Evolutionary conservation across 2,888 invertebrate species (phyloP), one percentile per base, ranked within the genome.

Genomic region (Baronia brevicornis): DNA sequence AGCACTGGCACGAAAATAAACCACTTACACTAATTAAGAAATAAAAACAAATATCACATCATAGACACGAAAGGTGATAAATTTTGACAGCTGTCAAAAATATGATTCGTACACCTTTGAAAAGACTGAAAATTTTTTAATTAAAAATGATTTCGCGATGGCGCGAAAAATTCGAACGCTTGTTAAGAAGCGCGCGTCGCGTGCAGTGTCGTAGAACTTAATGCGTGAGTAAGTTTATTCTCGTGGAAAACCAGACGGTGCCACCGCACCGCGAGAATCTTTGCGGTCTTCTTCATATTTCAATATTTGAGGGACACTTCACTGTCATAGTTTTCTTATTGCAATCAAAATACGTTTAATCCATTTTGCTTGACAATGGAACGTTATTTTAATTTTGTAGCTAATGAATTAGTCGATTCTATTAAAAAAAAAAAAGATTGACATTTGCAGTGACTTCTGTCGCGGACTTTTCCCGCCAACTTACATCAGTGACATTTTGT

Each of bases 151-250:
- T 53, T 66, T 66, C 62, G 67, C 70, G 67, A 35, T 46, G 48
- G 54, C 69, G 74, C 68, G 72, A 69, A 71, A 64, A 52, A 54
- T 65, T 59, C 57, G 44, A 60, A 62, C 72, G 73, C 69, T 66
- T 60, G 43, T 31, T 41, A 53, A 55, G 60, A 66, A 57, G 67
- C 77, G 78, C 64, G 78, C 77, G 78, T 71, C 77, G 77, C 77
- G 74, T 71, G 73, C 66, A 43, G 44, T 49, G 62, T 45, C 68
- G 61, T 42, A 44, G 57, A 54, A 61, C 68, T 61, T 54, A 72
- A 71, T 78, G 77, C 64, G 65, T 63, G 64, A 48, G 58, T 57
- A 22, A 41, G 46, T 56, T 54, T 63, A 63, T 64, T 60, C 56
- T 59, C 44, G 46, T 58, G 58, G 67, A 63, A 67, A 68, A 60